Evolutionary conservation across 92 coral and sea anemone genomes (phyloP).

Genomic region (Paramuricea clavata): DNA sequence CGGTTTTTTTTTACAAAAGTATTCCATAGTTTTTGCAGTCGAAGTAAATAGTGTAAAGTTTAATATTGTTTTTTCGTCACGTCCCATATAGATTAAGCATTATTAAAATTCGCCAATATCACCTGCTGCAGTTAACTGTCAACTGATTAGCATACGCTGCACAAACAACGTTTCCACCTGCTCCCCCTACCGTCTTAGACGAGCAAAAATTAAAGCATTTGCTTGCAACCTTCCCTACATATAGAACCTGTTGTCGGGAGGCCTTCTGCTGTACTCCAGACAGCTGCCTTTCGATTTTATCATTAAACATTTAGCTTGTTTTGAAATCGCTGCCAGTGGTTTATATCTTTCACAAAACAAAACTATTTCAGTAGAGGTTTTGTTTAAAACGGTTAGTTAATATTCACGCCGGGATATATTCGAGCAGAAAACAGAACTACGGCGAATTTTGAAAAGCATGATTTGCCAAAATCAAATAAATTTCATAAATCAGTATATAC

Average conservation of each 20-base stretch:
- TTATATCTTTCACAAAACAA: too few species aligned
- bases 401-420: too few species aligned
- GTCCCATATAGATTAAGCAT: not conserved
- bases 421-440: too few species aligned
- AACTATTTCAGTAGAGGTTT: too few species aligned
- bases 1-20: too few species aligned
- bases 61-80: not conserved
- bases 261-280: not conserved
- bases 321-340: not conserved
- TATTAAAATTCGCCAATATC: not conserved
- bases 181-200: not conserved
- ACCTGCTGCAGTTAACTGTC: slow-evolving; percentile 6
- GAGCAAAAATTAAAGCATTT: not conserved
- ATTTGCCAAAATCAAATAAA: too few species aligned
- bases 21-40: too few species aligned
- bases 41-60: not conserved
- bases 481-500: too few species aligned
- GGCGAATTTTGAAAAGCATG: too few species aligned
- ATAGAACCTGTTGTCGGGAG: not conserved
- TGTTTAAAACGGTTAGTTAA: too few species aligned
- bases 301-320: slow-evolving; percentile 9
- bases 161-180: slow-evolving; percentile 1
- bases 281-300: slow-evolving; percentile 7
- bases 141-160: slow-evolving; percentile 6
- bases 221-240: slow-evolving; percentile 22